These are phyloP conservation scores for Dichetophora obliterata DNA, from an alignment of 2,888 invertebrate genomes.

Conservation along the genomic window DNA sequence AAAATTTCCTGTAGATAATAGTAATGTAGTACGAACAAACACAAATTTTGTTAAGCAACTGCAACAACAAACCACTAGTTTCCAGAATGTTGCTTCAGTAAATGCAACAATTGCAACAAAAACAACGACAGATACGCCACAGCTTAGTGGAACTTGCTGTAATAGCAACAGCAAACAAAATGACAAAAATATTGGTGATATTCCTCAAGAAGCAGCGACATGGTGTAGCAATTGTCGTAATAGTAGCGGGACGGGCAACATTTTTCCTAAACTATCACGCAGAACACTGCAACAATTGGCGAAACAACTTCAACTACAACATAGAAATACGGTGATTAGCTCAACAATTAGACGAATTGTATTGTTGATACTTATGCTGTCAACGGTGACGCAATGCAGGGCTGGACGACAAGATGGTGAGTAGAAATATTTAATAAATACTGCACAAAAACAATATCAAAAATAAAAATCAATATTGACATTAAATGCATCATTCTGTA, in stretches of 20 bases:
- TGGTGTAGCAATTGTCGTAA: not conserved
- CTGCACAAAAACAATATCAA: no score
- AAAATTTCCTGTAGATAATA: slow-evolving; percentile 35
- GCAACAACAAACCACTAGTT: slow-evolving; percentile 5
- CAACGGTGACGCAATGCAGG: slow-evolving; percentile 63
- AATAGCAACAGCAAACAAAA: slow-evolving; percentile 1
- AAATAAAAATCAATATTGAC: no score
- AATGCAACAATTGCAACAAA: not conserved
- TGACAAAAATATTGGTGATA: slow-evolving; percentile 12
- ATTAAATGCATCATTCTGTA: no score
- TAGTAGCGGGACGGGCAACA: not conserved
- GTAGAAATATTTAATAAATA: slow-evolving; percentile 50
- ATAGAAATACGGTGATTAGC: not conserved
- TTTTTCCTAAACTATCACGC: not conserved
- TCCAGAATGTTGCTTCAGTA: not conserved
- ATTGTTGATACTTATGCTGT: slow-evolving; percentile 60
- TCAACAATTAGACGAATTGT: slow-evolving; percentile 15
- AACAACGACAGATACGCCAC: not conserved
- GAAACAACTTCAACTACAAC: not conserved
- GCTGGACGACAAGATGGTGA: slow-evolving; percentile 67
- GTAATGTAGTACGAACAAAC: slow-evolving; percentile 10
- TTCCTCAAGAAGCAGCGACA: slow-evolving; percentile 20
- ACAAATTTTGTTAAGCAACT: slow-evolving; percentile 19
- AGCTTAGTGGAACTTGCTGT: not conserved
- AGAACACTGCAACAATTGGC: not conserved